Percentiles rank a stretch among this genome's conserved stretches.
Evolutionary conservation across 1,140 invertebrate genomes (phyloP).

Genomic region (Ceratina australensis): DNA sequence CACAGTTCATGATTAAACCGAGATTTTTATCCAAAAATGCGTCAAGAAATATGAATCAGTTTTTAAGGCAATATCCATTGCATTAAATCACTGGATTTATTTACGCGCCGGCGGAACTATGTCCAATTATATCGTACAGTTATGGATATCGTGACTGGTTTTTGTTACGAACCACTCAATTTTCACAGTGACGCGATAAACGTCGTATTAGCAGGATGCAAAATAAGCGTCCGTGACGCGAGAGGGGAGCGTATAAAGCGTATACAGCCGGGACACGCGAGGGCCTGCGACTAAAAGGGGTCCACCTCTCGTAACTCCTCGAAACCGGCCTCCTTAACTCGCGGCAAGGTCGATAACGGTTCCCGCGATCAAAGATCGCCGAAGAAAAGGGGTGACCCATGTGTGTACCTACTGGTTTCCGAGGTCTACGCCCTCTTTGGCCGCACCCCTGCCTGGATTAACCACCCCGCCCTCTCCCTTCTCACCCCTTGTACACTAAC

Average conservation of each 20-base stretch:
- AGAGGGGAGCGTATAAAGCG: conserved; percentile 36
- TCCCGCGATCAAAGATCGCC: conserved; percentile 43
- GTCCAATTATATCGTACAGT: too few relatives aligned
- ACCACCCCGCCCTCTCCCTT: neutral
- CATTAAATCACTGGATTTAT: neutral
- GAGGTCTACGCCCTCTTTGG: conserved; percentile 66
- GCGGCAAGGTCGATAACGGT: conserved; percentile 59
- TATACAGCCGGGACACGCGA: conserved; percentile 52
- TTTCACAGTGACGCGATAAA: conserved; percentile 46
- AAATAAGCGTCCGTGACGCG: conserved; percentile 32
- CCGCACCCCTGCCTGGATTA: conserved; percentile 60
- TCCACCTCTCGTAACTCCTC: conserved; percentile 43
- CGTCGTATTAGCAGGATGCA: conserved; percentile 46
- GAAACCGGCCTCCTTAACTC: conserved; percentile 55
- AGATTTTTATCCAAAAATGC: too few relatives aligned
- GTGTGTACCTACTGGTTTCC: conserved; percentile 35
- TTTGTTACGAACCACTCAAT: too few relatives aligned
- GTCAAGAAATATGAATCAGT: too few relatives aligned
- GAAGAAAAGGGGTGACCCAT: conserved; percentile 53
- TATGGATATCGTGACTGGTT: too few relatives aligned
- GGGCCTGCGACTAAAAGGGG: conserved; percentile 52
- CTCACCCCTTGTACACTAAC: neutral
- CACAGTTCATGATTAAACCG: too few relatives aligned
- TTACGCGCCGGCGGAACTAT: neutral
- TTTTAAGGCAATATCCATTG: too few relatives aligned